Percentiles rank a stretch among this genome's conserved stretches.
phyloP scores from a whole-genome alignment of 2,113 vertebrate species.

The Cinclus cinclus region DNA sequence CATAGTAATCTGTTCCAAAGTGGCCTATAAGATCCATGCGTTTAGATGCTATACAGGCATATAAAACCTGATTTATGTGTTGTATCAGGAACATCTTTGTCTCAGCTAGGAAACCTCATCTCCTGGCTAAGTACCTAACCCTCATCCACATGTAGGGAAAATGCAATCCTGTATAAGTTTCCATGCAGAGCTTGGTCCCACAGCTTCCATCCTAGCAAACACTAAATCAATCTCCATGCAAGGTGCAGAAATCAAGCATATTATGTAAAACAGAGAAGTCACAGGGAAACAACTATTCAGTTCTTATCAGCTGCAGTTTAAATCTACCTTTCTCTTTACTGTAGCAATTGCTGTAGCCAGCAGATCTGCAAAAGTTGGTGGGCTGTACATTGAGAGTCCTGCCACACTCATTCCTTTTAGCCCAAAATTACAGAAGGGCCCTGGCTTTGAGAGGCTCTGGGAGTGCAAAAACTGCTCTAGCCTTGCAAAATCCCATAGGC shows the following conservation, averaged over 20 bases:
- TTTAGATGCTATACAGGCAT: background rate
- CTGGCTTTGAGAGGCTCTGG: background rate
- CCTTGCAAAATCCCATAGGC: background rate
- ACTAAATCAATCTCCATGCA: background rate
- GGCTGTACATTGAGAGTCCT: background rate
- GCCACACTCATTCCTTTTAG: background rate
- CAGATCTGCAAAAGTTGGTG: background rate
- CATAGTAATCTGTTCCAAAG: background rate
- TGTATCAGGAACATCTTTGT: background rate
- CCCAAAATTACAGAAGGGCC: background rate
- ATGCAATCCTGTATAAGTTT: background rate
- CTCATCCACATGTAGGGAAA: background rate
- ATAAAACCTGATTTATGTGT: background rate
- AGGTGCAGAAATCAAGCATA: background rate
- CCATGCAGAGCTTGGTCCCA: background rate
- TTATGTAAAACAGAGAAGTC: background rate
- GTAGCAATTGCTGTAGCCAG: background rate
- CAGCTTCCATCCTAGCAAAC: background rate
- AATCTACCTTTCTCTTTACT: background rate
- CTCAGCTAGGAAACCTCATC: background rate
- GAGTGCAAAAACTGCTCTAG: background rate
- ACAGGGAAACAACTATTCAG: background rate
- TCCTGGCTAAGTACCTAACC: background rate
- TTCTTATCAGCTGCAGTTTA: background rate
- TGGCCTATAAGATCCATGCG: rapidly evolving